Conservation (phyloP, 2,797 vertebrate species). For the Leptodactylus fallax region DNA sequence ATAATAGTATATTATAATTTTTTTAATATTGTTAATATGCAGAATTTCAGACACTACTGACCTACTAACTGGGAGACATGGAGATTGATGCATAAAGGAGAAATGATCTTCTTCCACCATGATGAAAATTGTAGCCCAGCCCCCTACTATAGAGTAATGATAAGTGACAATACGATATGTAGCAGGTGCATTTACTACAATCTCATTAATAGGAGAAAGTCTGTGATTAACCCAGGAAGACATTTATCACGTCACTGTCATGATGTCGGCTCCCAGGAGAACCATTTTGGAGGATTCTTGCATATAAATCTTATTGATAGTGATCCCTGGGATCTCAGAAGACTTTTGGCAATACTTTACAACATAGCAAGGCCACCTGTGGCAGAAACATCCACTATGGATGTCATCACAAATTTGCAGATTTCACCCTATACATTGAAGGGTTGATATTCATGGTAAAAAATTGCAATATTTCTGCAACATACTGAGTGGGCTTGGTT, state of each 20-base stretch:
- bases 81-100: too few species aligned
- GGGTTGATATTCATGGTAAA: too few species aligned
- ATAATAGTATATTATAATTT: too few species aligned
- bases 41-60: too few species aligned
- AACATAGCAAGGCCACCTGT: too few species aligned
- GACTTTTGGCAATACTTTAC: neutral
- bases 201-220: slow-evolving; percentile 24
- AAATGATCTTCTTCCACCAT: neutral
- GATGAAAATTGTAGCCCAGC: neutral
- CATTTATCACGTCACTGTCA: neutral
- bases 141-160: neutral
- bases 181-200: slow-evolving; percentile 8
- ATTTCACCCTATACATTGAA: too few species aligned
- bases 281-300: slow-evolving; percentile 10
- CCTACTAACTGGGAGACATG: neutral
- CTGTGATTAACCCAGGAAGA: slow-evolving; percentile 10
- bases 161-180: neutral
- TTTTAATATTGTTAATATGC: too few species aligned
- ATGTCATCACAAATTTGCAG: too few species aligned
- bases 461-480: too few species aligned
- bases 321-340: neutral
- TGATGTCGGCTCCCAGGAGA: neutral
- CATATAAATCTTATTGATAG: slow-evolving; percentile 28
- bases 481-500: too few species aligned
- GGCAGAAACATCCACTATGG: too few species aligned